These are phyloP conservation scores for Brachylomia viminalis DNA, from an alignment of 2,888 invertebrate genomes.

Conservation along the genomic window DNA sequence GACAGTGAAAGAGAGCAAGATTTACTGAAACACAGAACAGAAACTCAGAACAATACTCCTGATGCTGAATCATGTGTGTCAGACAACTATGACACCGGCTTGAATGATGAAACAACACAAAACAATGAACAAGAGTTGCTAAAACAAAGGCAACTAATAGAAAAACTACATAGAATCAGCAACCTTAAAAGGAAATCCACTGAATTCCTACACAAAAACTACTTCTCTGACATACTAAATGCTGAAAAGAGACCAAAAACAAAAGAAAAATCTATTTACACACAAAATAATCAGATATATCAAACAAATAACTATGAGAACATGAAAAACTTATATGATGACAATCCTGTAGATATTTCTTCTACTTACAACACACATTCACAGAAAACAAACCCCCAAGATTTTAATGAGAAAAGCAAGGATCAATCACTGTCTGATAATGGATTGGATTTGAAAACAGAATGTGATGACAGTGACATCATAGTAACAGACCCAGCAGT, in stretches of 20 bases:
- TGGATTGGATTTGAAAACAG: conserved; percentile 84
- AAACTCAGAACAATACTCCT: conserved; percentile 77
- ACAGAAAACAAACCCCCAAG: conserved; percentile 74
- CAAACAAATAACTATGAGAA: conserved; percentile 80
- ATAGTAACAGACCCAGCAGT: conserved; percentile 86
- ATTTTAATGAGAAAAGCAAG: conserved; percentile 77
- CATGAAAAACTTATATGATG: conserved; percentile 82
- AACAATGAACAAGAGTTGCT: conserved; percentile 80
- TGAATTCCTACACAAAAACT: conserved; percentile 86
- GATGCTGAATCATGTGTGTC: conserved; percentile 80
- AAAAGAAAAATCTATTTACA: conserved; percentile 81
- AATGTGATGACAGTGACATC: conserved; percentile 88
- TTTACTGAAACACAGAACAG: conserved; percentile 77
- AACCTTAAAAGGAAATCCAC: conserved; percentile 88
- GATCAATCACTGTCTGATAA: conserved; percentile 75
- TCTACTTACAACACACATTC: conserved; percentile 77
- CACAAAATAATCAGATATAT: conserved; percentile 76
- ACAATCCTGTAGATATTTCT: conserved; percentile 81
- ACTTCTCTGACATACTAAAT: conserved; percentile 81
- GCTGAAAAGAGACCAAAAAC: conserved; percentile 85
- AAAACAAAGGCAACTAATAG: conserved; percentile 86
- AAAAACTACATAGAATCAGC: conserved; percentile 86
- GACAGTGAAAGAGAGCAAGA: conserved; percentile 82
- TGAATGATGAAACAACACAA: conserved; percentile 77
- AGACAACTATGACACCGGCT: conserved; percentile 77